These are phyloP conservation scores for Hypsopygia costalis DNA, from an alignment of 2,888 invertebrate species.

Conservation along the genomic window DNA sequence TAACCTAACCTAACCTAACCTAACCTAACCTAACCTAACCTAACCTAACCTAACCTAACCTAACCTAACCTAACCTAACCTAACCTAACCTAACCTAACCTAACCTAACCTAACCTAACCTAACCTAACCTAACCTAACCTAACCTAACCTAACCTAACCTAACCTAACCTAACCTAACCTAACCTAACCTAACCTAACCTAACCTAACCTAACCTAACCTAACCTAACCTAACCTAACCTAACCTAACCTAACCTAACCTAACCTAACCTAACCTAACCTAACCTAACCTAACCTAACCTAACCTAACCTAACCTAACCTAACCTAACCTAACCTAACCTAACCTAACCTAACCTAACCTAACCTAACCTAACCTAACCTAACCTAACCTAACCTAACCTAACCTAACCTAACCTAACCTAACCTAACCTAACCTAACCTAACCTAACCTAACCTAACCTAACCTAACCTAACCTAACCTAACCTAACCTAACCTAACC, in stretches of 20 bases:
- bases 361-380: conserved; percentile 28
- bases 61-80: conserved; percentile 13
- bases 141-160: conserved; percentile 12
- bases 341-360: conserved; percentile 30
- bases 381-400: conserved; percentile 24
- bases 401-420: conserved; percentile 23
- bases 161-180: conserved; percentile 12
- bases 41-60: conserved; percentile 11
- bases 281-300: conserved; percentile 31
- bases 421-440: conserved; percentile 22
- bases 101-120: conserved; percentile 9
- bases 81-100: conserved; percentile 11
- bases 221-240: conserved; percentile 21
- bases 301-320: conserved; percentile 29
- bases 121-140: conserved; percentile 12
- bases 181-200: conserved; percentile 12
- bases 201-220: conserved; percentile 14
- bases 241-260: conserved; percentile 23
- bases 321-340: conserved; percentile 30
- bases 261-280: conserved; percentile 28
- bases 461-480: conserved; percentile 27
- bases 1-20: conserved; percentile 10
- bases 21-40: conserved; percentile 8
- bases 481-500: conserved; percentile 27
- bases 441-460: conserved; percentile 22